Evolutionary conservation across 1,140 invertebrate genomes (phyloP).

Genomic region (Limonius californicus): DNA sequence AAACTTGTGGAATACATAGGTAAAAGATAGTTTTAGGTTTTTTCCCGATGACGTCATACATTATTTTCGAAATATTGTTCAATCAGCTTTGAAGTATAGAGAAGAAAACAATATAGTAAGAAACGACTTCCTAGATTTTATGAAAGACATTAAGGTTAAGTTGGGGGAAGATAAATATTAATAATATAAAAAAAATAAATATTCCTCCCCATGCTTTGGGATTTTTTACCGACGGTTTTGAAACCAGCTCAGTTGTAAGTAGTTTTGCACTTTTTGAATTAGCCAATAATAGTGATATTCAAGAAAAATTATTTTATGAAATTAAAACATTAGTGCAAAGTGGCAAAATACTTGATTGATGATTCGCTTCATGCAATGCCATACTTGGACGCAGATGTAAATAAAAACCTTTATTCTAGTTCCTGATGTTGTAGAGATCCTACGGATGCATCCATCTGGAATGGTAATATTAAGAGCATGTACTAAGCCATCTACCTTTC

Average conservation of each 20-base stretch:
- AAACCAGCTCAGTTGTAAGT: conserved; percentile 58
- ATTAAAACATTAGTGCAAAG: too few species aligned
- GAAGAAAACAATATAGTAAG: conserved; percentile 37
- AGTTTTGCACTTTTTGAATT: conserved; percentile 50
- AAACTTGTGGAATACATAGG: not conserved
- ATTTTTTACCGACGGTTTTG: conserved; percentile 63
- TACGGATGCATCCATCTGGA: too few species aligned
- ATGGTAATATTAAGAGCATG: too few species aligned
- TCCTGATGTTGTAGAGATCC: too few species aligned
- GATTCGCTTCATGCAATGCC: too few species aligned
- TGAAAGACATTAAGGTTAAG: conserved; percentile 19
- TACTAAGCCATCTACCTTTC: too few species aligned
- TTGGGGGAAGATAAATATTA: conserved; percentile 16
- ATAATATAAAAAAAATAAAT: conserved; percentile 10
- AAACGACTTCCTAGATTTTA: conserved; percentile 37
- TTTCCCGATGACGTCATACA: not conserved
- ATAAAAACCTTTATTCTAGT: too few species aligned
- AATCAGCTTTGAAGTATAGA: conserved; percentile 38
- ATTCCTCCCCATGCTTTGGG: conserved; percentile 54
- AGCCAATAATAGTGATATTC: conserved; percentile 51
- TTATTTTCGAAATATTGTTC: conserved; percentile 16
- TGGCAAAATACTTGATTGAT: too few species aligned
- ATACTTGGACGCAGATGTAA: too few species aligned
- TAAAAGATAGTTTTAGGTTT: conserved; percentile 10
- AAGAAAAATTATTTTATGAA: conserved; percentile 50